Base-by-base conservation (phyloP, 2,113 vertebrate species). In the Sphyrna mokarran region DNA sequence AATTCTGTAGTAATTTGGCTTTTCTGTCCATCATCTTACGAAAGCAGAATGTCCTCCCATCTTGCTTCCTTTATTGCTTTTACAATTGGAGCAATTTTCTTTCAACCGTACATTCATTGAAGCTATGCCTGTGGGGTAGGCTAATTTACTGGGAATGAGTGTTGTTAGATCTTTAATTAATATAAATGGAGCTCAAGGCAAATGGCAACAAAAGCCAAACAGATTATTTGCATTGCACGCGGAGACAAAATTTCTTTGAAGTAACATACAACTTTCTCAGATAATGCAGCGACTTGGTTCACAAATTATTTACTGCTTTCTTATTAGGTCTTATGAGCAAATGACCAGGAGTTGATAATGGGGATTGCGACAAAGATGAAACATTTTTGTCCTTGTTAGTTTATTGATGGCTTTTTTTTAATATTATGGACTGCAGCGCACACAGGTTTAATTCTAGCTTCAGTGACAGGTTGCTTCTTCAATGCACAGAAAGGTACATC, bases 121-220 rank as follows among this genome's bases (percentile, higher is more conserved):
- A 72, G 93, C 22, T 33, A 94, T 94, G 93, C 66, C n/a, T 14
- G 22, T 43, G 58, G 58, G 93, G 66, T 37, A 94, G 87, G 3
- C 22, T 94, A 72, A 94, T 70, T 94, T 70, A 94, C 66, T 43
- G 37, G 33, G 54, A 26, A 70, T 94, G 23, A 94, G 93, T 3
- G 40, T 26, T 48, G 37, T 69, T 94, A 94, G 37, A 94, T 94
- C 20, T 43, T 33, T 70, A 94, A 94, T 94, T 70, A 94, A 94
- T 48, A 69, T 43, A 94, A 40, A 43, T 48, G 68, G 68, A 40
- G 93, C 40, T 94, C 10, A 70, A 94, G 37, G 93, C 93, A 94
- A 70, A 94, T 48, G 37, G 48, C 69, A 69, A 94, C 66, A 43
- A 40, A 40, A 37, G 40, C 22, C 16, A 90, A 94, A 90, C 48